Percentiles rank a stretch among this genome's conserved stretches.
Conservation (phyloP, 1,140 invertebrate species). For the Lineus longissimus region DNA sequence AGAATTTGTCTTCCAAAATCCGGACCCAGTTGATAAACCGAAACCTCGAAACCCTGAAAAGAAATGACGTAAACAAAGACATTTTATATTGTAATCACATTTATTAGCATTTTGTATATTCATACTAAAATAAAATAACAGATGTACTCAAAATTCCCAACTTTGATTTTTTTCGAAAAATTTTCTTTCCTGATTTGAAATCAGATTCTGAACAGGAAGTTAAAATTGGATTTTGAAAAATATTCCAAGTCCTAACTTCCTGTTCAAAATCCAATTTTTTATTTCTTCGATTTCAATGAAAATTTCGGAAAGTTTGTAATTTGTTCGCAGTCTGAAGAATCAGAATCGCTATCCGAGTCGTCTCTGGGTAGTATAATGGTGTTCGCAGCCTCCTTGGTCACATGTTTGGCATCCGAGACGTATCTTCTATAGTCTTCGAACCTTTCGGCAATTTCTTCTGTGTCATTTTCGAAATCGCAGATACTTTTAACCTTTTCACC, state of each 20-base stretch:
- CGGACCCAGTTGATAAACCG: background rate
- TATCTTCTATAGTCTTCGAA: background rate
- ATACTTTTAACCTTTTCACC: background rate
- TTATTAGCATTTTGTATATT: too few species aligned
- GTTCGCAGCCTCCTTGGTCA: background rate
- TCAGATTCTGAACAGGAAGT: background rate
- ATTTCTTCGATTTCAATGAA: background rate
- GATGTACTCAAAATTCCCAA: too few species aligned
- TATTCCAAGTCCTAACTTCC: background rate
- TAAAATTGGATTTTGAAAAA: background rate
- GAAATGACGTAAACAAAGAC: too few species aligned
- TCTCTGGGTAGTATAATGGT: background rate
- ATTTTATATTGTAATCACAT: too few species aligned
- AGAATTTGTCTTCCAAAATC: background rate
- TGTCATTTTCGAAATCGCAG: background rate
- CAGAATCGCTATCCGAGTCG: background rate
- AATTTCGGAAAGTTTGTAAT: background rate
- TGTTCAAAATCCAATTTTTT: background rate
- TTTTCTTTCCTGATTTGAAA: too few species aligned
- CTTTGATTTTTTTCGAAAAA: too few species aligned
- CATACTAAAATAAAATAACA: too few species aligned
- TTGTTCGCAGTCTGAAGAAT: background rate
- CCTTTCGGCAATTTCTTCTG: background rate
- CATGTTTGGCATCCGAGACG: background rate
- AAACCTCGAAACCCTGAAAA: background rate